Conservation (phyloP, 2,113 vertebrate species). For the Malurus alboscapulatus region DNA sequence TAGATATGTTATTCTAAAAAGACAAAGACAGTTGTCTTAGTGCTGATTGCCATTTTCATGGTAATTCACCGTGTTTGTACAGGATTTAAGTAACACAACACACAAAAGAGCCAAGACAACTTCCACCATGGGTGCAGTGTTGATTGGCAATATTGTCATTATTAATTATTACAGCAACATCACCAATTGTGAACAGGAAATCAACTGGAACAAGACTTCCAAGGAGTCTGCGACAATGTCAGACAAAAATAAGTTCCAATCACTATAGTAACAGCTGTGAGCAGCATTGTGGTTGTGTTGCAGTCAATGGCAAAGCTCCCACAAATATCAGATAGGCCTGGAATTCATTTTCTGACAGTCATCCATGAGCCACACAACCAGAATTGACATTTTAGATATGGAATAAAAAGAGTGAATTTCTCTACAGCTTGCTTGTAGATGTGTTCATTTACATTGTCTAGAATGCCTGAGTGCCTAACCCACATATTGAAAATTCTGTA, state of each 20-base stretch:
- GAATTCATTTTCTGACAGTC: background rate
- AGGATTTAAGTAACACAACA: background rate
- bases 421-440: background rate
- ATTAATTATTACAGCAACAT: constrained; percentile 15
- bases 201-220: constrained; percentile 25
- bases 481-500: background rate
- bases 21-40: background rate
- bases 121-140: background rate
- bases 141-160: background rate
- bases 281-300: background rate
- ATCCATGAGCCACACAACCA: background rate
- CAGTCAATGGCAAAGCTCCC: constrained; percentile 2
- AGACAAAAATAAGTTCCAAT: constrained; percentile 36
- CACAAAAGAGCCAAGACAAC: background rate
- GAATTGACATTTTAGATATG: background rate
- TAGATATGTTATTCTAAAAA: background rate
- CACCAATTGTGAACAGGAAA: constrained; percentile 21
- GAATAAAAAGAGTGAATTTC: background rate
- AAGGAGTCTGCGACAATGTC: constrained; percentile 34
- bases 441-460: background rate
- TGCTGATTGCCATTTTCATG: background rate
- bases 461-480: background rate
- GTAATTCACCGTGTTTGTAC: background rate
- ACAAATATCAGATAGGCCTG: background rate
- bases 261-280: constrained; percentile 17